Percentiles rank a stretch among this genome's conserved stretches.
Conservation (phyloP, 2,113 vertebrate species). For the Sebastes schlegelii region DNA sequence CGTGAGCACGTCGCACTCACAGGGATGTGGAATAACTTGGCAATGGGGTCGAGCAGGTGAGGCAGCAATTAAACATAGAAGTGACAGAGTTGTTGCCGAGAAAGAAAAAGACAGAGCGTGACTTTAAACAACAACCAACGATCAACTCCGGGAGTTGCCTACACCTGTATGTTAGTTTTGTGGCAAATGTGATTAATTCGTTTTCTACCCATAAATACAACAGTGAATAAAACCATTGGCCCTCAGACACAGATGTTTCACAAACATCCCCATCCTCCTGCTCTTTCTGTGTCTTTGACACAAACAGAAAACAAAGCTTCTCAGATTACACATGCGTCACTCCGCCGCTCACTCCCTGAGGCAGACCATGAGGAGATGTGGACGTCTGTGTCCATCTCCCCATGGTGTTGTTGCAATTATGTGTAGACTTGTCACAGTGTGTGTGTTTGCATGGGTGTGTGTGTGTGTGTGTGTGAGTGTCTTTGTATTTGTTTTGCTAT, state of each 20-base stretch:
- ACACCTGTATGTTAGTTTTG: neutral
- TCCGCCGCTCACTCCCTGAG: neutral
- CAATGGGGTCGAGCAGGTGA: neutral
- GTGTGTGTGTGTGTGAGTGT: neutral
- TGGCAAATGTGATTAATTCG: neutral
- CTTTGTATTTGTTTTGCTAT: neutral
- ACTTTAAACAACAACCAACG: neutral
- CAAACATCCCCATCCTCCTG: neutral
- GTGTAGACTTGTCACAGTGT: neutral
- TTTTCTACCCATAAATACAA: neutral
- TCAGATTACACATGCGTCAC: conserved; percentile 51
- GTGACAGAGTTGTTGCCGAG: conserved; percentile 3
- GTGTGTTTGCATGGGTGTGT: neutral
- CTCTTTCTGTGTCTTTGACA: neutral
- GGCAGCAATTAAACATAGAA: neutral
- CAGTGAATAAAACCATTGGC: neutral
- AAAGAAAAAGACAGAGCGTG: conserved; percentile 14
- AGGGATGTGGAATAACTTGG: conserved; percentile 9
- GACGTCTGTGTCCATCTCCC: neutral
- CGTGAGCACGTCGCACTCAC: neutral
- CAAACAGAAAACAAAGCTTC: conserved; percentile 17
- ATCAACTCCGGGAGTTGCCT: neutral
- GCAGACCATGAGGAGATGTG: neutral
- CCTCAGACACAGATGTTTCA: neutral
- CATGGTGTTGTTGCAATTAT: neutral